Evolutionary conservation across 2,113 vertebrate genomes (phyloP).

Genomic region (Gnathonemus echidnorhynchus): DNA sequence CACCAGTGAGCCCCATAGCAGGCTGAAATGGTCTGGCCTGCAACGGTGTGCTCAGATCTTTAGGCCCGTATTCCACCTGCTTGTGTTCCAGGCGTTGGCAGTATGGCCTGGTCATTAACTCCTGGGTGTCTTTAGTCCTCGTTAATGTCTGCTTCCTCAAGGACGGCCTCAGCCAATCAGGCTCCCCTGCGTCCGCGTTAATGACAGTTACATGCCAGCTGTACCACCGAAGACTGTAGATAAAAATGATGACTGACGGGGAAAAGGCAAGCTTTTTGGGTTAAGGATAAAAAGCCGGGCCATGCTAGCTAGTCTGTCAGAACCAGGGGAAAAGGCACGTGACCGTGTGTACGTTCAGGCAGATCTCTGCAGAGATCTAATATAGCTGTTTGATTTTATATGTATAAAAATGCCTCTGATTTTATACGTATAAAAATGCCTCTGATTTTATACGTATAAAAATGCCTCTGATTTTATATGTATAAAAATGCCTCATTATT

Average conservation of each 20-base stretch:
- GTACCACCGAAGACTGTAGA: background rate
- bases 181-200: background rate
- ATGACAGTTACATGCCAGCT: background rate
- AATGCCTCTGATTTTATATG: background rate
- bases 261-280: slow-evolving; percentile 60
- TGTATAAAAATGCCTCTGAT: background rate
- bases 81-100: background rate
- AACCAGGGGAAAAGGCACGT: slow-evolving; percentile 25
- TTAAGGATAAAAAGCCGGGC: slow-evolving; percentile 47
- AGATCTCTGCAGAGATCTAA: background rate
- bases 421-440: background rate
- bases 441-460: background rate
- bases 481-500: background rate
- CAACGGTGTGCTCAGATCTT: background rate
- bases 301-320: slow-evolving; percentile 39
- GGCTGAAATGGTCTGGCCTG: background rate
- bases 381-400: background rate
- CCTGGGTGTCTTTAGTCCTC: background rate
- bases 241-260: slow-evolving; percentile 48
- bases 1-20: background rate
- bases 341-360: background rate
- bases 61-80: background rate
- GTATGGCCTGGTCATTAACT: background rate
- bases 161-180: background rate
- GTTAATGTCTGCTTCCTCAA: background rate